Base-by-base conservation (phyloP, 2,888 invertebrate genomes). In the Folsomia manolachei region DNA sequence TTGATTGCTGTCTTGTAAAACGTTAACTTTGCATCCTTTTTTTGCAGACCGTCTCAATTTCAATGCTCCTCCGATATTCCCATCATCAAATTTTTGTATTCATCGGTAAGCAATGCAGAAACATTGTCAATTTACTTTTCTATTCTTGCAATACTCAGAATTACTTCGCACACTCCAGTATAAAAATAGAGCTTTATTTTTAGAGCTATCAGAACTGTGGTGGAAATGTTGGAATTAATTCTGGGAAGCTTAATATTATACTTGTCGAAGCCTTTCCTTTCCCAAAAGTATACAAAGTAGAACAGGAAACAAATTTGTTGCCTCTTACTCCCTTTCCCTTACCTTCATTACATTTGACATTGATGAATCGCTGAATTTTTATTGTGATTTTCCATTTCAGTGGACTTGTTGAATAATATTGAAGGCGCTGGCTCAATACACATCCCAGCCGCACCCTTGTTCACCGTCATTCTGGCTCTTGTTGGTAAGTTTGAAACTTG, bases 51-150 rank as follows among this genome's bases (percentile, higher is more conserved):
- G 92, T 98, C 78, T 95, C 97, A 63, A 96, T 97, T 82, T 98
- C 98, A 61, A 97, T 98, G 93, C 86, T 99, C 81, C 87, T 99
- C 81, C 90, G 98, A 67, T 99, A 98, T 86, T 98, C 98, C 14
- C 99, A 99, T 86, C 98, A 99, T 84, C 99, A 99, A 87, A 98
- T 99, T 83, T 98, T 99, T 86, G 91, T 98, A 76, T 98, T 99
- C 83, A 98, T 99, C 82, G 95, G 97, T 96, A 87, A 91, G 91
- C 89, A 74, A 18, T n/a, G n/a, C n/a, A n/a, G n/a, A n/a, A n/a
- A n/a, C n/a, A n/a, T n/a, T n/a, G n/a, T n/a, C n/a, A n/a, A n/a
- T n/a, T n/a, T n/a, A n/a, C n/a, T n/a, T n/a, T n/a, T n/a, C n/a
- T n/a, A n/a, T n/a, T n/a, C n/a, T n/a, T n/a, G n/a, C n/a, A n/a